These are phyloP conservation scores for Aramus guarauna DNA, from an alignment of 2,113 vertebrate genomes.

Conservation along the genomic window DNA sequence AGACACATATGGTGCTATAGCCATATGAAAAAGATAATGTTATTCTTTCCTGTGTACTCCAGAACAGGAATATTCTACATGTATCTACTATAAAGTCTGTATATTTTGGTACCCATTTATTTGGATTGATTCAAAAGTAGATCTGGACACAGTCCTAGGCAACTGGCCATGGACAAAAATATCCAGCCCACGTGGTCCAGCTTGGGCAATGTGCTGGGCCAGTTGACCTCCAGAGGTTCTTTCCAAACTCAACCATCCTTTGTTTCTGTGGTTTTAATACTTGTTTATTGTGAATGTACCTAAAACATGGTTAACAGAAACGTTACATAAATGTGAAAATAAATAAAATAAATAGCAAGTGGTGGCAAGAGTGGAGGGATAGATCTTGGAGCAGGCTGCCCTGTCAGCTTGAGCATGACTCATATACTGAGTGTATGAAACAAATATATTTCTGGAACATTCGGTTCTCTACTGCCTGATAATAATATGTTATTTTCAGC, in stretches of 20 bases:
- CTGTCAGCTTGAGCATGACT: neutral
- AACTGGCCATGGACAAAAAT: neutral
- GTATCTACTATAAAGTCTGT: neutral
- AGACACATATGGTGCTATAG: neutral
- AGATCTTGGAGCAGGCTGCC: neutral
- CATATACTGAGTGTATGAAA: neutral
- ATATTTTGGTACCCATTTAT: neutral
- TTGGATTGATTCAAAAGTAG: neutral
- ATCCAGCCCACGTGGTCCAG: neutral
- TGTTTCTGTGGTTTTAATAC: neutral
- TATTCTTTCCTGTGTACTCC: neutral
- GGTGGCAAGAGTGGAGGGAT: neutral
- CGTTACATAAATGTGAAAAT: neutral
- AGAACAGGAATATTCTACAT: neutral
- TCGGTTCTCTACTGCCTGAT: neutral
- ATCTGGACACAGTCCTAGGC: neutral
- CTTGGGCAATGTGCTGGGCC: neutral
- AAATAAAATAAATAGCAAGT: neutral
- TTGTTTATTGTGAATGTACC: neutral
- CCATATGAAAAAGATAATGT: fast-evolving
- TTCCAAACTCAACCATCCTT: neutral
- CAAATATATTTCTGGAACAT: neutral
- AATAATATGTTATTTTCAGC: neutral
- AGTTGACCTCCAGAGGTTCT: neutral
- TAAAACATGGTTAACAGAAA: neutral